Percentiles rank a stretch among this genome's conserved stretches.
phyloP scores from a whole-genome alignment of 2,797 vertebrate species.

The Monodelphis domestica region DNA sequence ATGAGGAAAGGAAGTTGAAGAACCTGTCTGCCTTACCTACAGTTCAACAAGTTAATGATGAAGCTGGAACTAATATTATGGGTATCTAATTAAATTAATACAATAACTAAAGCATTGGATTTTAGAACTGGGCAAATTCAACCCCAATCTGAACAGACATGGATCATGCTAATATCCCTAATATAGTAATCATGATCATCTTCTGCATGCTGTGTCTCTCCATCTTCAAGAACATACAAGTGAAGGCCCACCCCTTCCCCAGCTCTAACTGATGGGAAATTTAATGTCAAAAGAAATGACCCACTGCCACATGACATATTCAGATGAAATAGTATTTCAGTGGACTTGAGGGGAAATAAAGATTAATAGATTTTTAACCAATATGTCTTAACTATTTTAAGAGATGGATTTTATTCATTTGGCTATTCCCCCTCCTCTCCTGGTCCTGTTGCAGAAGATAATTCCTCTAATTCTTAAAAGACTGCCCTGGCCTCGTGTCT shows the following conservation, averaged over 20 bases:
- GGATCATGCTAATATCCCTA: background rate
- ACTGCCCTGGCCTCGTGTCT: background rate
- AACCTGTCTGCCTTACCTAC: background rate
- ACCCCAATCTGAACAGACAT: background rate
- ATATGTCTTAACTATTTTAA: background rate
- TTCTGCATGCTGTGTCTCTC: accelerated
- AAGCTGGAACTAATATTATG: background rate
- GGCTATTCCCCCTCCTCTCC: too few relatives aligned
- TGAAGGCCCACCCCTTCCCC: too few relatives aligned
- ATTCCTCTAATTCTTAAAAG: background rate
- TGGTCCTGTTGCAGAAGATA: background rate
- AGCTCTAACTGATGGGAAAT: background rate
- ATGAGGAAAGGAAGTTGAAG: background rate
- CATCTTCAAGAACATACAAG: background rate
- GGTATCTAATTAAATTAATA: background rate
- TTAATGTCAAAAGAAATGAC: background rate
- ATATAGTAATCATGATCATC: background rate
- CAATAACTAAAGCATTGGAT: background rate
- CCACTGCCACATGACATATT: background rate
- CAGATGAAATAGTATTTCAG: background rate
- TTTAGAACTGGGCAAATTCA: background rate
- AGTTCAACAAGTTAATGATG: background rate
- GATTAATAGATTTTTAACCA: background rate
- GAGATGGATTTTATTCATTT: background rate
- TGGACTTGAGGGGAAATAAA: background rate